Percentiles rank a stretch among this genome's conserved stretches.
Conservation (phyloP, 2,888 invertebrate genomes). For the Amblyjoppa proteus region DNA sequence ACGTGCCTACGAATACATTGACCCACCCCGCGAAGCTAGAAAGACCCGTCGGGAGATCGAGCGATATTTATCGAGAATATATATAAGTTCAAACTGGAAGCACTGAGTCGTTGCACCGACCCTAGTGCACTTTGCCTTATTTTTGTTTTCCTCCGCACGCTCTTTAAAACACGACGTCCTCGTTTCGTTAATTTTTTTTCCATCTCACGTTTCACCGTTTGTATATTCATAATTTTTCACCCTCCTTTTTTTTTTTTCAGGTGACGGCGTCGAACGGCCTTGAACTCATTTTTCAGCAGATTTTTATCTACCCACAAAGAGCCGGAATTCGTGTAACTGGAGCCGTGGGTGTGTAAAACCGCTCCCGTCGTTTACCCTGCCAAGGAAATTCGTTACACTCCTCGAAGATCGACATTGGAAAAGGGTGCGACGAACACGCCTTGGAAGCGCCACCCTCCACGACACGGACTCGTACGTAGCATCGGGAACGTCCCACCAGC, state of each 20-base stretch:
- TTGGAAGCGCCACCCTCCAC: background rate
- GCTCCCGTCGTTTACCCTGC: slow-evolving; percentile 22
- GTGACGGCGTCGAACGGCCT: background rate
- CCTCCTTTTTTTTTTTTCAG: slow-evolving; percentile 5
- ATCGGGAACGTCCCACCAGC: slow-evolving; percentile 33
- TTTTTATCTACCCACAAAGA: slow-evolving; percentile 27
- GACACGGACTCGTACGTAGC: slow-evolving; percentile 1
- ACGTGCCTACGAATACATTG: slow-evolving; percentile 46
- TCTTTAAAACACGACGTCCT: slow-evolving; percentile 4
- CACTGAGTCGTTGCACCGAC: slow-evolving; percentile 17
- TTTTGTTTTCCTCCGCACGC: slow-evolving; percentile 1
- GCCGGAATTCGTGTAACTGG: slow-evolving; percentile 29
- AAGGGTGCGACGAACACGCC: slow-evolving; percentile 50
- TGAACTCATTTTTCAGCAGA: slow-evolving; percentile 59
- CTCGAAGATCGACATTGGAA: slow-evolving; percentile 25
- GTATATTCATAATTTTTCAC: slow-evolving; percentile 15
- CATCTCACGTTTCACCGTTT: background rate
- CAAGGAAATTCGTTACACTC: slow-evolving; percentile 14
- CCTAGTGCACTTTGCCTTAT: background rate
- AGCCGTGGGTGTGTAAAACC: slow-evolving; percentile 23
- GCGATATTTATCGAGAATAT: slow-evolving; percentile 7
- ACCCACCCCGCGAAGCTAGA: slow-evolving; percentile 2
- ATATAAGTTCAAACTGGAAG: background rate
- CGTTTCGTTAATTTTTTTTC: slow-evolving; percentile 27
- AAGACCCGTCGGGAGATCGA: background rate